Percentiles rank a stretch among this genome's conserved stretches.
These are phyloP conservation scores for Acrocephalus scirpaceus DNA, from an alignment of 2,797 vertebrate genomes.

Conservation along the genomic window DNA sequence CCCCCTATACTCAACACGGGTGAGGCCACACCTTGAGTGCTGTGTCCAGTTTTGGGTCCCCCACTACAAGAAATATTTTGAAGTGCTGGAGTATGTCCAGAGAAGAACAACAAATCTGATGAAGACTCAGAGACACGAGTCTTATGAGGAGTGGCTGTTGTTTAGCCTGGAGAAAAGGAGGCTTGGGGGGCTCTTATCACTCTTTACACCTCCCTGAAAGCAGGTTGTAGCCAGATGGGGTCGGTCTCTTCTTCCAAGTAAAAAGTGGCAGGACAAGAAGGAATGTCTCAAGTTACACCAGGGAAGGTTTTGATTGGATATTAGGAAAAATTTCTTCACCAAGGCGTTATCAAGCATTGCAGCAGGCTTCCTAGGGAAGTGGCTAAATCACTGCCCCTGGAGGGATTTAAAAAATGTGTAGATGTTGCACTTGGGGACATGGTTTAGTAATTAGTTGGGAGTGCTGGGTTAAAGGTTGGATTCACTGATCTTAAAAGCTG, in stretches of 20 bases:
- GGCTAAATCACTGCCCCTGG: not conserved
- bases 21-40: not conserved
- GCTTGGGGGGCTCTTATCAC: rapidly evolving
- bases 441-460: not conserved
- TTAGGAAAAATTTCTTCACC: not conserved
- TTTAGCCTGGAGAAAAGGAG: not conserved
- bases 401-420: not conserved
- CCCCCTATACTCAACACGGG: too few relatives aligned
- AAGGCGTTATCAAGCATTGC: not conserved
- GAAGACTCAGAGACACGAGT: not conserved
- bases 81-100: not conserved
- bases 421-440: not conserved
- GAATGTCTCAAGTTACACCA: not conserved
- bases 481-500: not conserved
- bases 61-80: not conserved
- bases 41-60: not conserved
- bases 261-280: not conserved
- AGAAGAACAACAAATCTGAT: not conserved
- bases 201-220: not conserved
- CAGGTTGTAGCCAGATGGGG: rapidly evolving
- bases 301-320: not conserved
- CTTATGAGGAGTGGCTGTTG: not conserved
- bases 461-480: not conserved
- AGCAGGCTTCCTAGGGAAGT: not conserved
- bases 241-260: rapidly evolving